Percentiles rank a stretch among this genome's conserved stretches.
These are phyloP conservation scores for Empidonax alnorum DNA, from an alignment of 2,113 vertebrate species.

Conservation along the genomic window DNA sequence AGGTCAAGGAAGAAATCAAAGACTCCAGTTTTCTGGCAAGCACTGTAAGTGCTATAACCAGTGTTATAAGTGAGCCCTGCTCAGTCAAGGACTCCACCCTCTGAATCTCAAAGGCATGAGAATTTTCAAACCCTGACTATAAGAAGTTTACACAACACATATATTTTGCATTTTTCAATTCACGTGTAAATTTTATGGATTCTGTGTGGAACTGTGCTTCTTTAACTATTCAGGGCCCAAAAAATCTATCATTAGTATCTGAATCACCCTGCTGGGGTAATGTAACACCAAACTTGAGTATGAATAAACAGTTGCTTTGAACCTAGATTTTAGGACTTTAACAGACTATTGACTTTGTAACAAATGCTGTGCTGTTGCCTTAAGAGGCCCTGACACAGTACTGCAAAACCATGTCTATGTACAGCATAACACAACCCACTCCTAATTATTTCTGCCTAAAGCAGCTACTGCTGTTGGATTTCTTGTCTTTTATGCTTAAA, in stretches of 20 bases:
- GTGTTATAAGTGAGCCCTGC: background rate
- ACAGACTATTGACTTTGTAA: background rate
- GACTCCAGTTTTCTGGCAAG: background rate
- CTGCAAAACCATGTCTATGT: background rate
- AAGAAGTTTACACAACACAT: background rate
- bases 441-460: constrained; percentile 54
- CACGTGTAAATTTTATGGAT: background rate
- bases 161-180: constrained; percentile 8
- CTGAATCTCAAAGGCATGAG: background rate
- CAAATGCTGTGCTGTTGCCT: background rate
- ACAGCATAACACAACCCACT: constrained; percentile 22
- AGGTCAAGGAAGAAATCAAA: background rate
- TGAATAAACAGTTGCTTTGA: background rate
- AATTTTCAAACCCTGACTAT: background rate
- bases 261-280: background rate
- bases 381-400: background rate
- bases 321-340: background rate
- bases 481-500: constrained; percentile 40
- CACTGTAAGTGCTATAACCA: background rate
- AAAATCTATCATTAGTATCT: background rate
- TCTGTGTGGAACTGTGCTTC: background rate
- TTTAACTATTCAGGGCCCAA: background rate
- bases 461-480: constrained; percentile 32
- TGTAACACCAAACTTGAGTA: background rate
- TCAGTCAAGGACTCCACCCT: background rate